These are phyloP conservation scores for Lithobates pipiens DNA, from an alignment of 2,797 vertebrate species.

Conservation along the genomic window DNA sequence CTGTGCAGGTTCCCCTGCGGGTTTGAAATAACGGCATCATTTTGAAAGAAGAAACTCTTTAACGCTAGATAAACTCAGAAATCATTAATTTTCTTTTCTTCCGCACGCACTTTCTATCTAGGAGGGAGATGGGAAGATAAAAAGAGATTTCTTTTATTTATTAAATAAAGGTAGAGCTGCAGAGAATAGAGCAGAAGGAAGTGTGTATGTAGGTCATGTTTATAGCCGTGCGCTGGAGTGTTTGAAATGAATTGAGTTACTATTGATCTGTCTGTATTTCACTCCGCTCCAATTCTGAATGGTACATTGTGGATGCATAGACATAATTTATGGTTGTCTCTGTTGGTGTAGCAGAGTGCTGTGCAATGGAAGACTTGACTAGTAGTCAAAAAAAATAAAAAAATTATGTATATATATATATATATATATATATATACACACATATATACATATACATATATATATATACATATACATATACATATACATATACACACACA, in stretches of 20 bases:
- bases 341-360: background rate
- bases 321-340: slow-evolving; percentile 36
- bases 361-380: background rate
- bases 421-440: too few relatives aligned
- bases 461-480: too few relatives aligned
- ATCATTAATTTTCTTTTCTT: background rate
- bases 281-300: background rate
- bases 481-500: too few relatives aligned
- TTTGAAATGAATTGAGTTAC: slow-evolving; percentile 52
- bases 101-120: background rate
- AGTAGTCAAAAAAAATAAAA: background rate
- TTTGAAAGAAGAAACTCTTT: background rate
- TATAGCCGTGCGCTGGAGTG: background rate
- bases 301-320: slow-evolving; percentile 45
- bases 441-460: too few relatives aligned
- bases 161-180: slow-evolving; percentile 14
- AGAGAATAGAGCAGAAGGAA: slow-evolving; percentile 23
- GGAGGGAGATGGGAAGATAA: background rate
- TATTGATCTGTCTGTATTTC: slow-evolving; percentile 48
- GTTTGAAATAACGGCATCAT: background rate
- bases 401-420: too few relatives aligned
- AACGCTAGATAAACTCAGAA: background rate
- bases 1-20: background rate
- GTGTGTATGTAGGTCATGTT: slow-evolving; percentile 7
- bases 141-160: slow-evolving; percentile 23